Evolutionary conservation across 2,797 vertebrate genomes (phyloP).

Genomic region (Ptychobarbus kaznakovi): DNA sequence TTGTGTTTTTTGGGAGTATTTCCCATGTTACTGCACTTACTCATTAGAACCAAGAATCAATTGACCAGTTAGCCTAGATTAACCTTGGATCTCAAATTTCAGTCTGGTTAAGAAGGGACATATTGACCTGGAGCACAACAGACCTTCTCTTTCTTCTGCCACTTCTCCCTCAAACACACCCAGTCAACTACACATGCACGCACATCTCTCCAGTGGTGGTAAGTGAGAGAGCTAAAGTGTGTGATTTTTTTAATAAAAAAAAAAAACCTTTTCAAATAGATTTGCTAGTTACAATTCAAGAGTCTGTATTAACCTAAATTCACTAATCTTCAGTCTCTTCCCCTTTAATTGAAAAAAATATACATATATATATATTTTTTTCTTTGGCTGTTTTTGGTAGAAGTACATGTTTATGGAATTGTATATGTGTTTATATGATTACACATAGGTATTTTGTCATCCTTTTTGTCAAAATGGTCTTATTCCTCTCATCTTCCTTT

Average conservation of each 20-base stretch:
- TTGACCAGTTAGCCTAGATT: constrained; percentile 75
- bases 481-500: not conserved
- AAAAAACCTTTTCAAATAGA: not conserved
- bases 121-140: constrained; percentile 79
- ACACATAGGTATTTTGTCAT: not conserved
- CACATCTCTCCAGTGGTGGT: not conserved
- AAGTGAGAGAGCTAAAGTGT: constrained; percentile 77
- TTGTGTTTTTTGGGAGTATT: constrained; percentile 69
- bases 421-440: not conserved
- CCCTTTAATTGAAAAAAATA: constrained; percentile 79
- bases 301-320: not conserved
- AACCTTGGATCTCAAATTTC: constrained; percentile 80
- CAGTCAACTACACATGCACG: not conserved
- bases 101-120: constrained; percentile 77
- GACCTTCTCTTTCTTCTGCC: constrained; percentile 77
- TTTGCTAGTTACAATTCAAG: not conserved
- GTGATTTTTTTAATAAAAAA: too few relatives aligned
- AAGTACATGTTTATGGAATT: not conserved
- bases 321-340: not conserved
- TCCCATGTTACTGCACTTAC: constrained; percentile 67
- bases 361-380: not conserved
- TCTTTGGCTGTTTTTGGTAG: constrained; percentile 74
- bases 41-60: constrained; percentile 69
- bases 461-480: not conserved
- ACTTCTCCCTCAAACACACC: constrained; percentile 32